Percentiles rank a stretch among this genome's conserved stretches.
Evolutionary conservation across 2,113 vertebrate species (phyloP).

Genomic region (Macroglossus sobrinus): DNA sequence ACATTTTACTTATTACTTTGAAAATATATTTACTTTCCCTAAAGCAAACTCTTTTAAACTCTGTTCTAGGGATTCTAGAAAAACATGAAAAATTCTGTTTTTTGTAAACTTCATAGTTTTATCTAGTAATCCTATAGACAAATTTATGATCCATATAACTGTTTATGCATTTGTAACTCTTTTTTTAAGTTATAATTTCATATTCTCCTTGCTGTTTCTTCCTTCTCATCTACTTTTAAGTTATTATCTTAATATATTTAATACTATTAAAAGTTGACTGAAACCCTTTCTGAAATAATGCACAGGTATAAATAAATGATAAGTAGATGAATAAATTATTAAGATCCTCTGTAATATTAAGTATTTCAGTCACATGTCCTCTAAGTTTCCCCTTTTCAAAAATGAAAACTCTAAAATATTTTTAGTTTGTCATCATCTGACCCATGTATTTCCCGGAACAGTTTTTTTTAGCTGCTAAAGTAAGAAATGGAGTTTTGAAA

Average conservation of each 20-base stretch:
- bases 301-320: background rate
- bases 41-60: slow-evolving; percentile 15
- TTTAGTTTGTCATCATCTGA: background rate
- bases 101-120: background rate
- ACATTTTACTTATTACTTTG: slow-evolving; percentile 34
- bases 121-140: background rate
- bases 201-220: background rate
- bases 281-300: slow-evolving; percentile 23
- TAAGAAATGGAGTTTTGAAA: background rate
- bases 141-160: background rate
- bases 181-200: slow-evolving; percentile 8
- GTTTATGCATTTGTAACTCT: background rate
- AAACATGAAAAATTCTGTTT: slow-evolving; percentile 17
- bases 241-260: slow-evolving; percentile 26
- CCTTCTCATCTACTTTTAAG: background rate
- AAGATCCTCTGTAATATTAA: background rate
- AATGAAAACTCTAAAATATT: background rate
- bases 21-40: slow-evolving; percentile 29
- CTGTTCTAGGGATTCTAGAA: background rate
- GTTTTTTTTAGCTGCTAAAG: background rate
- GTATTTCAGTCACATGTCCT: background rate
- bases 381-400: background rate
- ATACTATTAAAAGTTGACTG: background rate
- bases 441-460: background rate
- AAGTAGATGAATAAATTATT: background rate